These are phyloP conservation scores for Xiphydria camelus DNA, from an alignment of 2,888 invertebrate genomes.

Conservation along the genomic window DNA sequence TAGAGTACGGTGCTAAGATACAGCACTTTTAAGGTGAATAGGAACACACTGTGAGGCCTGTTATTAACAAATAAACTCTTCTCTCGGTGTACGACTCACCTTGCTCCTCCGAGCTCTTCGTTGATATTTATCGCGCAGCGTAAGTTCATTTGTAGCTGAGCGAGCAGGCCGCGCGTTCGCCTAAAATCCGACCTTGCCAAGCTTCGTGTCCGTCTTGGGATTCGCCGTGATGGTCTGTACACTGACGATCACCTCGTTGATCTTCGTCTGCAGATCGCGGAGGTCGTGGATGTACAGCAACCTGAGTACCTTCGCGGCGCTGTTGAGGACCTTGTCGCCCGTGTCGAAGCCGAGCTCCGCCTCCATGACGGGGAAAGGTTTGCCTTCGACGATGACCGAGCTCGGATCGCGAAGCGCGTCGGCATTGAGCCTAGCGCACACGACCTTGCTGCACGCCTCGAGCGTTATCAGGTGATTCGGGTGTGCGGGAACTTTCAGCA, in stretches of 20 bases:
- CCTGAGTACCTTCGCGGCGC: conserved; percentile 76
- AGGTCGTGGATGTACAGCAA: conserved; percentile 84
- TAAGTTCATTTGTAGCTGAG: too few species aligned
- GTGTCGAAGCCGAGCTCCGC: conserved; percentile 69
- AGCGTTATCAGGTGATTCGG: conserved; percentile 77
- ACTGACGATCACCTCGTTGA: conserved; percentile 91
- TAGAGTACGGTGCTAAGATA: too few species aligned
- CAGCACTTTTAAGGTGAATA: too few species aligned
- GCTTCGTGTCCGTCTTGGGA: conserved; percentile 92
- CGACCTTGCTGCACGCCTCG: conserved; percentile 68
- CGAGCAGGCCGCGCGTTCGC: too few species aligned
- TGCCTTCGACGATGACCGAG: conserved; percentile 63
- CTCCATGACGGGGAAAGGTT: conserved; percentile 71
- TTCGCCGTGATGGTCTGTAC: conserved; percentile 93
- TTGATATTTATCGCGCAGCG: too few species aligned
- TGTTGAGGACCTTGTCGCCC: conserved; percentile 68
- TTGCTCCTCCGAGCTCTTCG: too few species aligned
- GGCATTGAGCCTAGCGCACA: conserved; percentile 64
- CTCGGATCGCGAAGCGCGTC: conserved; percentile 64
- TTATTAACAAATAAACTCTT: too few species aligned
- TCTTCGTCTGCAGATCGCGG: conserved; percentile 84
- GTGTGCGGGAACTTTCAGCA: conserved; percentile 81
- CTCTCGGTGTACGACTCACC: too few species aligned
- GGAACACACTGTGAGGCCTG: too few species aligned
- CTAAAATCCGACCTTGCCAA: conserved; percentile 87